These are phyloP conservation scores for Phytoseiulus persimilis DNA, from an alignment of 2,888 invertebrate genomes.

Conservation along the genomic window DNA sequence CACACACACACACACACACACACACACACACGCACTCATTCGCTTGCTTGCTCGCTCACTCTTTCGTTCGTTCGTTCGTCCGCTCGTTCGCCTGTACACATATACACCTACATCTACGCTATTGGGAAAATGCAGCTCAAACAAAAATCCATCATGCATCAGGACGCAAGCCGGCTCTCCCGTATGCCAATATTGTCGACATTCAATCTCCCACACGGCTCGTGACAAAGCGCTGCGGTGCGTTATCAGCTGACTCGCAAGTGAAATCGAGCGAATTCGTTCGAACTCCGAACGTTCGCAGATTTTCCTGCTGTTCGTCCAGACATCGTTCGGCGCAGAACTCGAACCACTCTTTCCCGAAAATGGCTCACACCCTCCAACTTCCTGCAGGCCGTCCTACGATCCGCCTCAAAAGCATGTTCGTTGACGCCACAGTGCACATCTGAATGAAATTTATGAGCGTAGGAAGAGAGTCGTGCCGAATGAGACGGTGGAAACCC, in stretches of 20 bases:
- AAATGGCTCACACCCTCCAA: background rate
- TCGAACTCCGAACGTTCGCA: too few species aligned
- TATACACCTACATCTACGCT: background rate
- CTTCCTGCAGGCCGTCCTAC: background rate
- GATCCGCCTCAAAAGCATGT: background rate
- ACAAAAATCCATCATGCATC: constrained; percentile 5
- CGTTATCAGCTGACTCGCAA: background rate
- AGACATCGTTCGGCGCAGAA: too few species aligned
- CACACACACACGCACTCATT: too few species aligned
- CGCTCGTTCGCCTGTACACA: background rate
- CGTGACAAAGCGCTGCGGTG: background rate
- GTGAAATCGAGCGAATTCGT: background rate
- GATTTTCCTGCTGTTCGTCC: too few species aligned
- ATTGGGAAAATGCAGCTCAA: constrained; percentile 5
- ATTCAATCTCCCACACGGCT: background rate
- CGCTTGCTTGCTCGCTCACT: too few species aligned
- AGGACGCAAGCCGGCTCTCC: background rate
- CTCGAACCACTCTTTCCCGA: too few species aligned
- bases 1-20: too few species aligned
- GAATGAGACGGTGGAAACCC: background rate
- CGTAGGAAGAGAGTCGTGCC: background rate
- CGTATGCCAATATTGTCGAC: background rate
- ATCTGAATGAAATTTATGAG: constrained; percentile 5
- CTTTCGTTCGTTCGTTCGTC: background rate
- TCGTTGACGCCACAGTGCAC: background rate